Evolutionary conservation across 1,140 invertebrate species (phyloP), one percentile per base, ranked within the genome.

Genomic region (Yoshiicerus persimilis): DNA sequence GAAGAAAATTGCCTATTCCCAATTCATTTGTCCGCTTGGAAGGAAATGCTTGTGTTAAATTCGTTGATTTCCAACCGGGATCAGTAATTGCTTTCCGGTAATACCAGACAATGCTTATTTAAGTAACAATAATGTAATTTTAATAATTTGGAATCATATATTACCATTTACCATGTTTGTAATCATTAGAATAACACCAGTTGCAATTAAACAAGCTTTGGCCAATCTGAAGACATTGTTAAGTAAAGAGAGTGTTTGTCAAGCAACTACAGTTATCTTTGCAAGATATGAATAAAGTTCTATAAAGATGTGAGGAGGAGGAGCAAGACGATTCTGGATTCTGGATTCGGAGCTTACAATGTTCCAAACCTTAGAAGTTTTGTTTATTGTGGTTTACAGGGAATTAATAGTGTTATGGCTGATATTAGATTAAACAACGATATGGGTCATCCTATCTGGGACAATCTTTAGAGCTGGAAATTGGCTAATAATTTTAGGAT

Each of bases 401-500:
- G 96, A 95, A 91, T 91, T 30, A 47, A 36, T 75, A 90, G 66
- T 75, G 47, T 90, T 77, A 92, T 99, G 89, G 94, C 95, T 87
- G 95, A 96, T 77, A 96, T 99, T 77, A 94, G 96, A 77, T 93
- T 95, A 8, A 95, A 94, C 84, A 98, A 99, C 93, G 98, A 99
- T 93, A 93, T 99, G 27, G 99, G 98, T 0, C 98, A 99, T 95
- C 97, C 99, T 11, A 91, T 99, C 77, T 99, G 98, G 93, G 94
- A 93, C 77, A 99, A 99, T 94, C 94, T 99, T n/a, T 84, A 94
- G 99, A 88, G 94, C 96, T 90, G 99, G 99, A 77, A 95, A 98
- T 93, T 99, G 99, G 99, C 94, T 99, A 91, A 94, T 96, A n/a
- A n/a, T n/a, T n/a, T n/a, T n/a, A n/a, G n/a, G n/a, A n/a, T n/a